phyloP scores from a whole-genome alignment of 2,888 invertebrate genomes.

The Luffia ferchaultella region DNA sequence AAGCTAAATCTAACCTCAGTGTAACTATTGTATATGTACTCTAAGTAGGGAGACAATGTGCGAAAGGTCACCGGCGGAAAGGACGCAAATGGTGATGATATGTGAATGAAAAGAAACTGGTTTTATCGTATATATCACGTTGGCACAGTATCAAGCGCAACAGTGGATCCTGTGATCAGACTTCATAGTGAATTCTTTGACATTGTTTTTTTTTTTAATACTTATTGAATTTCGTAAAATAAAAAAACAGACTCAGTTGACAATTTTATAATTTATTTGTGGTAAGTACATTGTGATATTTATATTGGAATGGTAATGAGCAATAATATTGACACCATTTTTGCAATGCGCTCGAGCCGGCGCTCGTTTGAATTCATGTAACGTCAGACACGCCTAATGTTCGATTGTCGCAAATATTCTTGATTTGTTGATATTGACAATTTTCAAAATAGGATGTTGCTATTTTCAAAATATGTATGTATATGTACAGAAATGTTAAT shows the following conservation, averaged over 20 bases:
- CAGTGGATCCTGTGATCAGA: constrained; percentile 60
- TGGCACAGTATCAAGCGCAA: constrained; percentile 28
- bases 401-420: background rate
- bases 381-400: background rate
- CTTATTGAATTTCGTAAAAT: constrained; percentile 40
- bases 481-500: constrained; percentile 60
- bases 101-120: background rate
- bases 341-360: background rate
- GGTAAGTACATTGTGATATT: constrained; percentile 62
- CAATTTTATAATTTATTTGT: constrained; percentile 63
- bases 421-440: background rate
- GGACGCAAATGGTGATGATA: background rate
- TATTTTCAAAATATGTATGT: constrained; percentile 61
- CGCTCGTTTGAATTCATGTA: background rate
- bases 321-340: background rate
- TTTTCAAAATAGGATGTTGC: constrained; percentile 48
- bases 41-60: background rate
- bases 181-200: constrained; percentile 56
- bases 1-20: background rate
- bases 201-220: constrained; percentile 44
- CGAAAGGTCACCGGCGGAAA: background rate
- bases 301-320: constrained; percentile 9
- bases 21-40: background rate
- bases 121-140: background rate
- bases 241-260: constrained; percentile 49